Evolutionary conservation across 2,888 invertebrate species (phyloP), one percentile per base, ranked within the genome.

Genomic region (Apodemia zela): DNA sequence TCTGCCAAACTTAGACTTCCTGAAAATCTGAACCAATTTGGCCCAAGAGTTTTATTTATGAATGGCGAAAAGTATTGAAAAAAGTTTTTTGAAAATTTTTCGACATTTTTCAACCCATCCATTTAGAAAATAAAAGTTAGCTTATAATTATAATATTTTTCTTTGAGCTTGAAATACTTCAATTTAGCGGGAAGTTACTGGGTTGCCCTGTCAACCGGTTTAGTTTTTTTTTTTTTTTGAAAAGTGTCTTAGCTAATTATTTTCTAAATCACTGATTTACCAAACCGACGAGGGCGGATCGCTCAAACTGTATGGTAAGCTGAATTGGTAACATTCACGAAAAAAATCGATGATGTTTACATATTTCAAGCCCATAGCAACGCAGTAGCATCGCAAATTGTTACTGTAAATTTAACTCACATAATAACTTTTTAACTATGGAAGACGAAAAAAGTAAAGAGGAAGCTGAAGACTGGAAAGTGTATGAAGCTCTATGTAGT

Each of bases 401-500:
- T 57, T 11, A 18, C 33, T 18, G 38, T 49, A 15, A n/a, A 15
- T n/a, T 45, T 47, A 18, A 42, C 21, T 15, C 25, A 42, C 42
- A 45, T 45, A 45, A 42, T 42, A 42, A 29, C 25, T 35, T 59
- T 42, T 42, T 25, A 17, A 59, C 58, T 58, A 89, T 91, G 91
- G 88, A 84, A 66, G 89, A 88, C 64, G 87, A 89, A 35, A 87
- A 89, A 70, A 79, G 71, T 45, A 85, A 83, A 69, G 89, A 90
- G 66, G 89, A 89, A 47, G 66, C 75, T 2, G 95, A 96, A 77
- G 96, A 96, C 81, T 95, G 96, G 94, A 93, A 93, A 77, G 93
- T 95, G 68, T 96, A 94, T 79, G 94, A 96, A 84, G 92, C 94
- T 6, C 84, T 96, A 67, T 94, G 94, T 71, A 93, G 93, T 72